These are phyloP conservation scores for Neopipo cinnamomea DNA, from an alignment of 2,113 vertebrate species.

Conservation along the genomic window DNA sequence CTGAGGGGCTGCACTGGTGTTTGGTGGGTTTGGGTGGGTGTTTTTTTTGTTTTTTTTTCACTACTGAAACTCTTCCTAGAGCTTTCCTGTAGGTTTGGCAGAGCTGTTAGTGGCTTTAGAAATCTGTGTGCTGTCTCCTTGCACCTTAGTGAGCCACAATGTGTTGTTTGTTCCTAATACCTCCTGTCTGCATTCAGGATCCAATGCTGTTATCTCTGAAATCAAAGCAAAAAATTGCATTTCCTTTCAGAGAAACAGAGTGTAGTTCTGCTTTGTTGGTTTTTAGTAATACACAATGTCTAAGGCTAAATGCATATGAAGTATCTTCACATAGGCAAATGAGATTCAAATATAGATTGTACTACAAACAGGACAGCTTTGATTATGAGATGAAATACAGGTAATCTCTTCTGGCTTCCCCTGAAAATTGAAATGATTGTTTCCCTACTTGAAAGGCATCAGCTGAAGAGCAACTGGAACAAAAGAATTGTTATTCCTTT, in stretches of 20 bases:
- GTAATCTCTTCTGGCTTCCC: background rate
- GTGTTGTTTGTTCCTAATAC: background rate
- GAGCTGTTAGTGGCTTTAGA: background rate
- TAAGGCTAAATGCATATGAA: background rate
- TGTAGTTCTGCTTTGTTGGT: background rate
- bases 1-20: background rate
- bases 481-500: constrained; percentile 5
- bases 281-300: background rate
- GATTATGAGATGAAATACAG: constrained; percentile 14
- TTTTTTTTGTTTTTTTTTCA: background rate
- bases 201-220: background rate
- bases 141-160: background rate
- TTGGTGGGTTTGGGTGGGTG: background rate
- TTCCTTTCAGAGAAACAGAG: background rate
- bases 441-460: background rate
- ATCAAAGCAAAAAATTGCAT: background rate
- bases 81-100: background rate
- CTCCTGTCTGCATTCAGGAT: background rate
- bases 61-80: background rate
- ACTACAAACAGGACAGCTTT: background rate
- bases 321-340: background rate
- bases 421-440: background rate
- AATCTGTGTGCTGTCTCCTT: background rate
- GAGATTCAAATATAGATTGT: background rate
- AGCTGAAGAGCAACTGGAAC: background rate